Percentiles rank a stretch among this genome's conserved stretches.
phyloP scores from a whole-genome alignment of 2,113 vertebrate species.

The Gnathonemus longibarbis region DNA sequence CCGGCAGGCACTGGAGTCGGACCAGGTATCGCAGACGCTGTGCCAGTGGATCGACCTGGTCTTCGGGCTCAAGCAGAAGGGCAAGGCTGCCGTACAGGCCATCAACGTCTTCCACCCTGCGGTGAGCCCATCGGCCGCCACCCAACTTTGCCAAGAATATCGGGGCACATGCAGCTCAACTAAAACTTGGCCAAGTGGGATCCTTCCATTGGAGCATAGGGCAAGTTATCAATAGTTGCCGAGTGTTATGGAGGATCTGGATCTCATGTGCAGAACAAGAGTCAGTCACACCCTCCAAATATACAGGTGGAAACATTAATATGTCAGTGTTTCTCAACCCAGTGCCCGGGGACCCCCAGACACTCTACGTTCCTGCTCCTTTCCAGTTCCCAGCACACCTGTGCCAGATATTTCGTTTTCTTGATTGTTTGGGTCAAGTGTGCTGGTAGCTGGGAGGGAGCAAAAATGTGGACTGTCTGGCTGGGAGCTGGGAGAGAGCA shows the following conservation, averaged over 20 bases:
- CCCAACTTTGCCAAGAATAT: too few relatives aligned
- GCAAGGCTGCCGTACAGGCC: slow-evolving; percentile 90
- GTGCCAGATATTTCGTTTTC: background rate
- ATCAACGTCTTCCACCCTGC: slow-evolving; percentile 98
- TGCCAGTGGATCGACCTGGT: slow-evolving; percentile 98
- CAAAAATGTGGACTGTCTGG: background rate
- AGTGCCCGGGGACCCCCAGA: background rate
- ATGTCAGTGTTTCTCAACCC: background rate
- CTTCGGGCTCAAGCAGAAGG: slow-evolving; percentile 96
- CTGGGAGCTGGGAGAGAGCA: too few relatives aligned
- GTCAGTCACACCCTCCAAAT: background rate
- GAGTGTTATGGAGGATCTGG: background rate
- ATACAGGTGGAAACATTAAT: background rate
- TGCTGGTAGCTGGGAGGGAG: background rate
- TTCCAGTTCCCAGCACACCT: background rate
- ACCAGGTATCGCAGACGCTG: slow-evolving; percentile 90
- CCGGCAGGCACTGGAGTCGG: slow-evolving; percentile 91
- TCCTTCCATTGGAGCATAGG: background rate
- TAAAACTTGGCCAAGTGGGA: background rate
- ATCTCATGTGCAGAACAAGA: background rate
- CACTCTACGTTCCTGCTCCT: background rate
- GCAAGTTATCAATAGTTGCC: background rate
- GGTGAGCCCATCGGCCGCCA: slow-evolving; percentile 58
- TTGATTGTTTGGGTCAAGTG: background rate
- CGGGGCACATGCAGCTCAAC: background rate